Percentiles rank a stretch among this genome's conserved stretches.
Evolutionary conservation across 1,140 invertebrate species (phyloP).

Genomic region (Pissodes strobi): DNA sequence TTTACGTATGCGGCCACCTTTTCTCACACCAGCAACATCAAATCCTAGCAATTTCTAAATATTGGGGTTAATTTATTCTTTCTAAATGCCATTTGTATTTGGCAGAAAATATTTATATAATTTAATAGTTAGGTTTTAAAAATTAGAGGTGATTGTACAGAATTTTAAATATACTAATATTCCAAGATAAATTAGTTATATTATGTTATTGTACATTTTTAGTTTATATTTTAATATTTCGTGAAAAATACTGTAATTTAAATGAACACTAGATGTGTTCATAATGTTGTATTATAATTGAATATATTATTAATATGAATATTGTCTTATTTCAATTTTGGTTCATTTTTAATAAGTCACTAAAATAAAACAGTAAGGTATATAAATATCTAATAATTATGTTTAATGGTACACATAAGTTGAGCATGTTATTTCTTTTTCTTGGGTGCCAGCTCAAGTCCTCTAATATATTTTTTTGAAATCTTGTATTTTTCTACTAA

Average conservation of each 20-base stretch:
- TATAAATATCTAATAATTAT: too few relatives aligned
- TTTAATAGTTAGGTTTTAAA: conserved; percentile 30
- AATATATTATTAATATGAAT: conserved; percentile 32
- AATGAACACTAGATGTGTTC: conserved; percentile 22
- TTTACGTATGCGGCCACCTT: too few relatives aligned
- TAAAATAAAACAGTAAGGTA: too few relatives aligned
- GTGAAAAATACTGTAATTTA: conserved; percentile 25
- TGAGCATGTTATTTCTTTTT: conserved; percentile 45
- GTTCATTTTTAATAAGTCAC: too few relatives aligned
- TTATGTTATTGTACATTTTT: conserved; percentile 34
- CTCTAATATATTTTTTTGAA: conserved; percentile 67
- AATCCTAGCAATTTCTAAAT: neutral
- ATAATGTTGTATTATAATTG: conserved; percentile 34
- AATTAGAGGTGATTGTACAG: conserved; percentile 36
- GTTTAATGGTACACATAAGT: conserved; percentile 8
- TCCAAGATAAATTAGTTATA: conserved; percentile 30
- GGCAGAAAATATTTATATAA: conserved; percentile 15
- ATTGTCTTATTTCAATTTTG: too few relatives aligned
- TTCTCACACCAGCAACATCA: neutral
- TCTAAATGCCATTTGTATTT: conserved; percentile 10
- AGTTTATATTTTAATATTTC: conserved; percentile 34
- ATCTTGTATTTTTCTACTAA: conserved; percentile 72
- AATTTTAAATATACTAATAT: conserved; percentile 36
- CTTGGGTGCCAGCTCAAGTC: conserved; percentile 69
- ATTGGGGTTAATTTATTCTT: conserved; percentile 3